These are phyloP conservation scores for Phaedon cochleariae DNA, from an alignment of 2,888 invertebrate genomes.

Conservation along the genomic window DNA sequence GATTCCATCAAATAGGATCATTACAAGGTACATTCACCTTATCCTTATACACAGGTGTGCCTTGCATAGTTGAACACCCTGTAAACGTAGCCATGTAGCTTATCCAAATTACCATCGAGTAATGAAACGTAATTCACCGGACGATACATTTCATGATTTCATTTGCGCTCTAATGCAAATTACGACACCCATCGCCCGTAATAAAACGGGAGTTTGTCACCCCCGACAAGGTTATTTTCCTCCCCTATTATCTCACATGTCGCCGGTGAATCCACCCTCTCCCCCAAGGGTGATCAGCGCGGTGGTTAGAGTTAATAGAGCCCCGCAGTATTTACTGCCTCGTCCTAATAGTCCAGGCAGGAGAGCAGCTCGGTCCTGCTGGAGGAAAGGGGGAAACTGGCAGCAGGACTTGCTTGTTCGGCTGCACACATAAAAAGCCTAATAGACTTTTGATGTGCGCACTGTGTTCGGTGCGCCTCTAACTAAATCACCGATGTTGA, in stretches of 20 bases:
- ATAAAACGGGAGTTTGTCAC: conserved; percentile 42
- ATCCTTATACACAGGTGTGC: too few species aligned
- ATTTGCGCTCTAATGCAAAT: conserved; percentile 18
- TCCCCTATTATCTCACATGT: conserved; percentile 41
- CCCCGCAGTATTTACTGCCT: conserved; percentile 53
- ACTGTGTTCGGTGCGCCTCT: conserved; percentile 39
- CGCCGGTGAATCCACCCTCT: conserved; percentile 41
- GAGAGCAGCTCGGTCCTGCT: conserved; percentile 37
- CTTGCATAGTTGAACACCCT: not conserved
- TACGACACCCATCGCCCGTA: conserved; percentile 24
- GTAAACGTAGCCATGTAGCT: not conserved
- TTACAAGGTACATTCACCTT: too few species aligned
- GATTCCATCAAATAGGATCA: too few species aligned
- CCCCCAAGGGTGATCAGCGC: conserved; percentile 47
- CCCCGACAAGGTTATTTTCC: conserved; percentile 39
- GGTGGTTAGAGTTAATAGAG: conserved; percentile 51
- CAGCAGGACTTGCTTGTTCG: conserved; percentile 36
- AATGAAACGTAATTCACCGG: not conserved
- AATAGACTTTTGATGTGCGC: conserved; percentile 52
- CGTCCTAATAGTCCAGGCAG: conserved; percentile 47
- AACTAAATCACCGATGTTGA: conserved; percentile 51
- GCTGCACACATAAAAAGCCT: conserved; percentile 50
- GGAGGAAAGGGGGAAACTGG: not conserved
- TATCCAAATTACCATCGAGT: not conserved
- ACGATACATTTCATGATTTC: not conserved